A percentile compares a stretch with the other conserved stretches of the same genome.
Evolutionary conservation across 2,797 vertebrate species (phyloP).

Genomic region (Vireo griseus): DNA sequence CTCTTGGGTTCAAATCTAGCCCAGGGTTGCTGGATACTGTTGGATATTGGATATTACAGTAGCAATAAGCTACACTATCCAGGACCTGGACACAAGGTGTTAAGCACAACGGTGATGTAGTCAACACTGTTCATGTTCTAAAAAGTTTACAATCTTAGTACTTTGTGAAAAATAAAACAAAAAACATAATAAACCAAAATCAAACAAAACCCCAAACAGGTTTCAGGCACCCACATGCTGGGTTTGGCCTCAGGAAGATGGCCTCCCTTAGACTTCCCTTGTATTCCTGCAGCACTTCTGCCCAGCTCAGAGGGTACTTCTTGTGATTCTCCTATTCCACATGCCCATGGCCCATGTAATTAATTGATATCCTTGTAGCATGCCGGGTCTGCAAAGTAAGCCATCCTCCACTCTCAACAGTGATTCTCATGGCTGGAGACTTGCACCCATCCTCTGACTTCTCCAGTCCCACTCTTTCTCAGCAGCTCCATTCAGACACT

Average conservation of each 20-base stretch:
- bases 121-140: not conserved
- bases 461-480: not conserved
- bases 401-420: not conserved
- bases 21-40: not conserved
- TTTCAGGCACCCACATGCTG: not conserved
- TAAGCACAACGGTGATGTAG: not conserved
- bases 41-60: not conserved
- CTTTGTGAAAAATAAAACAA: not conserved
- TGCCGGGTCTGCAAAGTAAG: fast-evolving
- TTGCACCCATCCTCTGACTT: not conserved
- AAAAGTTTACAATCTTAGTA: not conserved
- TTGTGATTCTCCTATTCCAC: not conserved
- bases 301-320: not conserved
- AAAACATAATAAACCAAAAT: not conserved
- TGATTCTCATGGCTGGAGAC: not conserved
- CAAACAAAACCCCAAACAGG: not conserved
- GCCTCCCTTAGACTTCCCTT: not conserved
- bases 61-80: not conserved
- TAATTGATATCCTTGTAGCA: not conserved
- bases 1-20: not conserved
- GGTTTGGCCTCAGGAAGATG: not conserved
- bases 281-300: not conserved
- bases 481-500: not conserved
- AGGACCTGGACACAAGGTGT: not conserved
- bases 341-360: not conserved